Evolutionary conservation across 2,888 invertebrate species (phyloP).

Genomic region (Shargacucullia verbasci): DNA sequence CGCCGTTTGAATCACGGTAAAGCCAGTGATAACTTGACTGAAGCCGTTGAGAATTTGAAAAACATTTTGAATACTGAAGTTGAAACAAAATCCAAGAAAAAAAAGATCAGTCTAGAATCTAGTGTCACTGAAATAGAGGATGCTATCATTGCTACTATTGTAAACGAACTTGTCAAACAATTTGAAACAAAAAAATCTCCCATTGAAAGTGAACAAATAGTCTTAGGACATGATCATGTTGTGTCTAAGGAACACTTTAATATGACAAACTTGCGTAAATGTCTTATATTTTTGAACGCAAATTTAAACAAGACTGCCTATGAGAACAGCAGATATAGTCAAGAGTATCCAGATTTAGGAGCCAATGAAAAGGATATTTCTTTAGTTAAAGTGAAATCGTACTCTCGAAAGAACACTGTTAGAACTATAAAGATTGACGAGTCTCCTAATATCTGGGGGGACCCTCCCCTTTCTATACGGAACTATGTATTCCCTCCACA

Average conservation of each 20-base stretch:
- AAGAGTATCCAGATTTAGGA: slow-evolving; percentile 62
- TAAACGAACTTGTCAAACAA: slow-evolving; percentile 65
- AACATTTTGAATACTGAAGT: slow-evolving; percentile 70
- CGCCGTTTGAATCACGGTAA: slow-evolving; percentile 72
- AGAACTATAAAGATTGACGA: slow-evolving; percentile 38
- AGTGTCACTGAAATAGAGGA: slow-evolving; percentile 71
- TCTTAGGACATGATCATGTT: slow-evolving; percentile 17
- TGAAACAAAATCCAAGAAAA: slow-evolving; percentile 57
- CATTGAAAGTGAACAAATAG: slow-evolving; percentile 43
- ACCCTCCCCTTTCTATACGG: slow-evolving; percentile 39
- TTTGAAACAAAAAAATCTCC: slow-evolving; percentile 9
- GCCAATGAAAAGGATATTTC: slow-evolving; percentile 48
- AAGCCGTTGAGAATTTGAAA: slow-evolving; percentile 77
- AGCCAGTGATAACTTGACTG: slow-evolving; percentile 67
- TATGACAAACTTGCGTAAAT: slow-evolving; percentile 67
- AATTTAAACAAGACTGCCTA: slow-evolving; percentile 65
- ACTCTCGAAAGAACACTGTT: slow-evolving; percentile 67
- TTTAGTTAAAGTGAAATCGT: slow-evolving; percentile 69
- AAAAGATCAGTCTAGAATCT: slow-evolving; percentile 64
- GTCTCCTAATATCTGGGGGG: slow-evolving; percentile 74
- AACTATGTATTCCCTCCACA: slow-evolving; percentile 76
- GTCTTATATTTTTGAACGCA: slow-evolving; percentile 71
- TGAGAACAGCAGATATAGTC: slow-evolving; percentile 55
- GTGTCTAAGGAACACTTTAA: slow-evolving; percentile 52
- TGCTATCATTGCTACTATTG: slow-evolving; percentile 68